Evolutionary conservation across 2,797 vertebrate species (phyloP), one percentile per base, ranked within the genome.

Genomic region (Meriones psammophilus): DNA sequence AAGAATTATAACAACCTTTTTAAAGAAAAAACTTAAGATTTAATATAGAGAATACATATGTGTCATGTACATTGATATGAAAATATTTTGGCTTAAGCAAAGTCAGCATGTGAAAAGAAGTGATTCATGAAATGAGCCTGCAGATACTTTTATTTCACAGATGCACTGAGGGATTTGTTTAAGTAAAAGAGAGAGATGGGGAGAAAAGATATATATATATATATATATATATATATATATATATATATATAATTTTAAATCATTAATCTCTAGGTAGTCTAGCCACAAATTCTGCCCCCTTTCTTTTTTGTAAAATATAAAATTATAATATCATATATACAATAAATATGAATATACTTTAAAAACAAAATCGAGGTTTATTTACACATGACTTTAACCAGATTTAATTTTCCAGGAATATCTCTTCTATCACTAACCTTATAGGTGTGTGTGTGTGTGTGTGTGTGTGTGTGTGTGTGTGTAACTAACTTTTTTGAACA

Each of bases 11-110:
- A 69, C 24, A 94, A 58, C 5, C 33, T 50, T 88, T 92, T 68
- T 46, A 50, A 93, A 80, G n/a, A 18, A 60, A 71, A 56, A 95
- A 33, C 4, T 39, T 36, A 56, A 69, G 36, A 76, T 80, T 71
- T 39, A 71, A 42, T 58, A 79, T 71, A 50, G 60, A 85, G 24
- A 30, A 94, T 54, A 64, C 28, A 79, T 56, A 94, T 54, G 89
- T 84, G 77, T 83, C 39, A n/a, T 68, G 30, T 5, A 26, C 10
- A 66, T 66, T 56, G 28, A 64, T 54, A 74, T 69, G 36, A 0
- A 79, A 94, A 95, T 93, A 84, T 42, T 66, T 80, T 89, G 26
- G 24, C 6, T 91, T 81, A 95, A 96, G 6, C n/a, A 73, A 89
- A 83, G 15, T 8, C 69, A 66, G 46, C 28, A 5, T 60, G n/a